These are phyloP conservation scores for Pandemis corylana DNA, from an alignment of 2,888 invertebrate genomes.

Conservation along the genomic window DNA sequence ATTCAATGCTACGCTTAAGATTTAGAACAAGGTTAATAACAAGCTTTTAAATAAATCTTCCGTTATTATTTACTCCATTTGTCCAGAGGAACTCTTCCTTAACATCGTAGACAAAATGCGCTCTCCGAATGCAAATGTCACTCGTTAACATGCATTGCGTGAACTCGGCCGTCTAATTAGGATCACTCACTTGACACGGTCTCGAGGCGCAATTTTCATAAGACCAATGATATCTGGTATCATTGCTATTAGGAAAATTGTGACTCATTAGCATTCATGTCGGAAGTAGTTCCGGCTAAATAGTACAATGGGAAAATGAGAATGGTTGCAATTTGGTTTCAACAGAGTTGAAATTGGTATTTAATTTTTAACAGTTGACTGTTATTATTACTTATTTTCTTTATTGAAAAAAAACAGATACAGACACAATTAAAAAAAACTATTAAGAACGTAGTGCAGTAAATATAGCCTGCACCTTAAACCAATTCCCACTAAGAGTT, in stretches of 20 bases:
- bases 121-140: conserved; percentile 79
- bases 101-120: conserved; percentile 45
- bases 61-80: neutral
- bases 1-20: too few relatives aligned
- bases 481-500: too few relatives aligned
- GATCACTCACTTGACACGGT: conserved; percentile 69
- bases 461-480: too few relatives aligned
- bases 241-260: conserved; percentile 51
- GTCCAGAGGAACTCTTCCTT: conserved; percentile 23
- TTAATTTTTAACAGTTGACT: neutral
- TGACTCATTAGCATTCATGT: conserved; percentile 24
- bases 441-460: too few relatives aligned
- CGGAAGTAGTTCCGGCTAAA: neutral
- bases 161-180: conserved; percentile 81
- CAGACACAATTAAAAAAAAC: too few relatives aligned
- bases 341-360: neutral
- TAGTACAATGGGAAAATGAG: neutral
- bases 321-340: neutral
- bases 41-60: neutral
- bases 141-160: conserved; percentile 82
- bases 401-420: too few relatives aligned
- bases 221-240: conserved; percentile 48
- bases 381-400: too few relatives aligned
- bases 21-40: neutral
- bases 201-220: conserved; percentile 50